Base-by-base conservation (phyloP, 1,140 invertebrate species). In the Sycophaga agraensis region DNA sequence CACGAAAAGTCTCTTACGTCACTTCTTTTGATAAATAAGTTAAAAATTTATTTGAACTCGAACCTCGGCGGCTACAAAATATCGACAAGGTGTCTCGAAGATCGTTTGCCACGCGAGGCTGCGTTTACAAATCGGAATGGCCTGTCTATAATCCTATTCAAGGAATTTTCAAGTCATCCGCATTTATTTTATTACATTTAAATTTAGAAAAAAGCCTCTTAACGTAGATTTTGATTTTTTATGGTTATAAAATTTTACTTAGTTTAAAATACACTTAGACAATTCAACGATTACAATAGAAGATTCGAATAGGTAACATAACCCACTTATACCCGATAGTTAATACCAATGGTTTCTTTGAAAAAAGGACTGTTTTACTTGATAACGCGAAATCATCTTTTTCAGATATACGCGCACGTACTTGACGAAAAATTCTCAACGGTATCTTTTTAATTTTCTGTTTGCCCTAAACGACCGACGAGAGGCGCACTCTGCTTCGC, bases 131-230 rank as follows among this genome's bases (percentile, higher is more conserved):
- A 0, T 43, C 16, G 12, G 21, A 40, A 43, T 2, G 2, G 39
- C 14, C 6, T 22, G 14, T 5, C 8, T 14, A 12, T 2, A 34
- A 9, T 31, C 16, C 26, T n/a, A 12, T 55, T 21, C 9, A 3
- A 19, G 0, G 8, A 31, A 45, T 48, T 28, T 39, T 7, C 14
- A 22, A 49, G 31, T 2, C 17, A 50, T 35, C n/a, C 31, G 19
- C n/a, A 22, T 4, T 54, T 31, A 8, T 35, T 48, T 28, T 46
- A 14, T 19, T 54, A 49, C 14, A 39, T 56, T 46, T 34, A 42
- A 62, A 62, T 62, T 62, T 61, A 40, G 40, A 55, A 62, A 51
- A 61, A 62, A 55, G 45, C 46, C 4, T 61, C 45, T 62, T 62
- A 39, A 50, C 39, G 19, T 56, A 56, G 45, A 62, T 62, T 62